These are phyloP conservation scores for Leuciscus idus DNA, from an alignment of 2,113 vertebrate species.

Conservation along the genomic window DNA sequence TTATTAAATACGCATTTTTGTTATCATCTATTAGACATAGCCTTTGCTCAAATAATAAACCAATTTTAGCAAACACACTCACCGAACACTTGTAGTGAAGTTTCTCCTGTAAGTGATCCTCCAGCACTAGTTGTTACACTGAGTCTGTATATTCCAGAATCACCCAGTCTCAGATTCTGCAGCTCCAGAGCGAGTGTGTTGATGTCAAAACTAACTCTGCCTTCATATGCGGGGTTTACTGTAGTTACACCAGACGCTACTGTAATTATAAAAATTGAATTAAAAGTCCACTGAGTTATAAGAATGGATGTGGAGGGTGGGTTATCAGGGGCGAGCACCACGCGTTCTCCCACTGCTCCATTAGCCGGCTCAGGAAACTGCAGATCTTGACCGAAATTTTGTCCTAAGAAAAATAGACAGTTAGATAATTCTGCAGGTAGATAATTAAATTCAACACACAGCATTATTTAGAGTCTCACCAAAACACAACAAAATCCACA, in stretches of 20 bases:
- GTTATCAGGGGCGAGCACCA: not conserved
- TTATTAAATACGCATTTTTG: too few species aligned
- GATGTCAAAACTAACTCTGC: not conserved
- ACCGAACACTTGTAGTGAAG: slow-evolving; percentile 26
- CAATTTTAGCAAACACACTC: not conserved
- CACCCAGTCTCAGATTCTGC: slow-evolving; percentile 40
- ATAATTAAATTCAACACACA: not conserved
- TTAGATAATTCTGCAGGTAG: too few species aligned
- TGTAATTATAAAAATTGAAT: rapidly evolving
- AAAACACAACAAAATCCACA: not conserved
- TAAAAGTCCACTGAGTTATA: not conserved
- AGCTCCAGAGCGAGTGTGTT: slow-evolving; percentile 64
- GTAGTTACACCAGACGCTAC: slow-evolving; percentile 43
- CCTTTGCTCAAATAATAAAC: not conserved
- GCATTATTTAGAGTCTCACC: not conserved
- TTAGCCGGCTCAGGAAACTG: not conserved
- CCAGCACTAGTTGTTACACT: rapidly evolving
- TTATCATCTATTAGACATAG: too few species aligned
- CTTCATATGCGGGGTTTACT: not conserved
- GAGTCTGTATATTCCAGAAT: slow-evolving; percentile 53
- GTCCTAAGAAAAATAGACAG: not conserved
- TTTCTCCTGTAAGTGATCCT: not conserved
- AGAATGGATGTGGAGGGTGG: rapidly evolving
- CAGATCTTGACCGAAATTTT: not conserved
- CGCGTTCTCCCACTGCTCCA: not conserved